Evolutionary conservation across 2,797 vertebrate species (phyloP).

Genomic region (Brachymystax lenok): DNA sequence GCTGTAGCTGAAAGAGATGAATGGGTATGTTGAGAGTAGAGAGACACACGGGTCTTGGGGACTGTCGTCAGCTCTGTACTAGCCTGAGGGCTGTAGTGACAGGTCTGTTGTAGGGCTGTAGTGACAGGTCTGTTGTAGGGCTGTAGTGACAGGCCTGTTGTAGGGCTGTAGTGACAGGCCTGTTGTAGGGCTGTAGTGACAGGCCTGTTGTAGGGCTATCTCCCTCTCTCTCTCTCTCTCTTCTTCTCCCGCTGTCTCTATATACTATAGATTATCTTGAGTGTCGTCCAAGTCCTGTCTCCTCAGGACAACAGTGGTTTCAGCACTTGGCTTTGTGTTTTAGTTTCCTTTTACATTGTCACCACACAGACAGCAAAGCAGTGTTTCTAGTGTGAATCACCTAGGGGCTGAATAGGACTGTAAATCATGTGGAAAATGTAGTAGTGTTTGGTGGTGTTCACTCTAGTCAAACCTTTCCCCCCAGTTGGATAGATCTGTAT

Average conservation of each 20-base stretch:
- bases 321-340: slow-evolving; percentile 42
- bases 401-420: slow-evolving; percentile 35
- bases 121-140: no score
- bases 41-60: not conserved
- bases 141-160: no score
- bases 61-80: not conserved
- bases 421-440: slow-evolving; percentile 28
- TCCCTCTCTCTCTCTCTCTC: not conserved
- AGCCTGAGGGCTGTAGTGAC: no score
- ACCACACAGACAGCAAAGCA: slow-evolving; percentile 20
- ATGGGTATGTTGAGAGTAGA: not conserved
- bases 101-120: no score
- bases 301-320: slow-evolving; percentile 50
- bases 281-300: slow-evolving; percentile 48
- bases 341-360: slow-evolving; percentile 40
- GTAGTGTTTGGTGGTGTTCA: slow-evolving; percentile 49
- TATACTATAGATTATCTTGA: slow-evolving; percentile 50
- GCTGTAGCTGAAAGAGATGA: not conserved
- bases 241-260: slow-evolving; percentile 18
- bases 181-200: not conserved
- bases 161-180: no score
- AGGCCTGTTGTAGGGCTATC: not conserved
- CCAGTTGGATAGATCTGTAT: slow-evolving; percentile 38
- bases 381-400: slow-evolving; percentile 50
- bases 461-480: not conserved